Conservation (phyloP, 92 coral and sea anemone genomes). For the Palythoa caribaeorum region DNA sequence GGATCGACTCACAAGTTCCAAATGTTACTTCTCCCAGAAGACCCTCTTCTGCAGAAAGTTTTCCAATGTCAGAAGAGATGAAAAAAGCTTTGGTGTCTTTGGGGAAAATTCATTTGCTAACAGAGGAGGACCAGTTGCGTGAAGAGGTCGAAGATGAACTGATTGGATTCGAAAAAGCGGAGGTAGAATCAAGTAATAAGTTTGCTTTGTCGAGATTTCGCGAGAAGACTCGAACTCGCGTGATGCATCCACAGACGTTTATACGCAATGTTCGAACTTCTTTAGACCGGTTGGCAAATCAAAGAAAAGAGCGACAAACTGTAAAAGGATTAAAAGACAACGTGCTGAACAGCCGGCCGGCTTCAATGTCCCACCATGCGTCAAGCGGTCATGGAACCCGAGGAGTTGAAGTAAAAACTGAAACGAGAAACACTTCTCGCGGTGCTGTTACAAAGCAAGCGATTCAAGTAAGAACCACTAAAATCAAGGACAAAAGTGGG, state of each 20-base stretch:
- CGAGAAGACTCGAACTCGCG: conserved; percentile 28
- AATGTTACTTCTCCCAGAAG: not conserved
- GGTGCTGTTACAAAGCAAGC: not conserved
- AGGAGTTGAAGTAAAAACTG: not conserved
- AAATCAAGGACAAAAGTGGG: not conserved
- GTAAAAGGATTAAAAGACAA: not conserved
- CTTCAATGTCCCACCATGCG: not conserved
- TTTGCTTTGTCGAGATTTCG: conserved; percentile 34
- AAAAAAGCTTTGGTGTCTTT: conserved; percentile 25
- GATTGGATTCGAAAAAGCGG: not conserved
- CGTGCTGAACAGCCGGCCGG: not conserved
- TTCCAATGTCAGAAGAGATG: conserved; percentile 52
- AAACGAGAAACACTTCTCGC: not conserved
- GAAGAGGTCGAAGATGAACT: conserved; percentile 6
- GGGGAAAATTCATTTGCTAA: conserved; percentile 35
- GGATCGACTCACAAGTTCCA: not conserved
- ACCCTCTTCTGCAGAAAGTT: conserved; percentile 35
- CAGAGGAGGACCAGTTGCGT: conserved; percentile 38
- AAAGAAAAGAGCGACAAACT: not conserved
- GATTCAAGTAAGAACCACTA: not conserved
- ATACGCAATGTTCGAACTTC: conserved; percentile 32
- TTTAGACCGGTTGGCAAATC: not conserved
- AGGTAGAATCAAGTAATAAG: not conserved
- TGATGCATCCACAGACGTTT: conserved; percentile 28
- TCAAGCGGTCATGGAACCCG: not conserved